Evolutionary conservation across 2,113 vertebrate genomes (phyloP).

Genomic region (Archocentrus centrarchus): DNA sequence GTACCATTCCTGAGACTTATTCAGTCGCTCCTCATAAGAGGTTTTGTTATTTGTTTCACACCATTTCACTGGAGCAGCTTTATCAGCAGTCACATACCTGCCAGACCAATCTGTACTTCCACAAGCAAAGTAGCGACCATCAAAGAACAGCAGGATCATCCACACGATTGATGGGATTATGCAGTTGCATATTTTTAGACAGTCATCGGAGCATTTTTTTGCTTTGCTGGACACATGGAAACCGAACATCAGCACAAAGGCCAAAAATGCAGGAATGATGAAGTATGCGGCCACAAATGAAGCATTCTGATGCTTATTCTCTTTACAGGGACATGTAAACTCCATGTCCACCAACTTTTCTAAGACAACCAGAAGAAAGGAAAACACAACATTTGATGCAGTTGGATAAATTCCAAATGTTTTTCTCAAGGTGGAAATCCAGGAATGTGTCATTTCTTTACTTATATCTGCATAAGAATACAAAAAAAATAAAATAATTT

Average conservation of each 20-base stretch:
- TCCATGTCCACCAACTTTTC: not conserved
- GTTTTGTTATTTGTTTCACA: not conserved
- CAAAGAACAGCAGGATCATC: not conserved
- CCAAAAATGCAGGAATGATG: too few relatives aligned
- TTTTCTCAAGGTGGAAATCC: rapidly evolving
- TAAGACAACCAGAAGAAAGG: rapidly evolving
- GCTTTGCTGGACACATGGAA: too few relatives aligned
- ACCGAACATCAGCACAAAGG: too few relatives aligned
- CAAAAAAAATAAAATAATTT: too few relatives aligned
- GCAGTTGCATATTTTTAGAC: too few relatives aligned
- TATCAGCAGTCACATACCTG: not conserved
- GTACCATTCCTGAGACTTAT: not conserved
- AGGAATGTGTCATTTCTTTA: rapidly evolving
- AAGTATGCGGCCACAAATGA: too few relatives aligned
- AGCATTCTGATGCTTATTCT: too few relatives aligned
- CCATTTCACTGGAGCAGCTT: not conserved
- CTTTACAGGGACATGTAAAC: not conserved
- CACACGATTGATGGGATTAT: too few relatives aligned
- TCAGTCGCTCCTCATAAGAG: not conserved
- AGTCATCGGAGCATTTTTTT: too few relatives aligned
- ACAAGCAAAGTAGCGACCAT: not conserved
- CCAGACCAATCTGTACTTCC: not conserved
- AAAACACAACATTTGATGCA: rapidly evolving
- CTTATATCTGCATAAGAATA: too few relatives aligned
- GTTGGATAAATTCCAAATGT: too few relatives aligned